Percentiles rank a stretch among this genome's conserved stretches.
Evolutionary conservation across 2,888 invertebrate genomes (phyloP).

Genomic region (Rhyacophila evoluta): DNA sequence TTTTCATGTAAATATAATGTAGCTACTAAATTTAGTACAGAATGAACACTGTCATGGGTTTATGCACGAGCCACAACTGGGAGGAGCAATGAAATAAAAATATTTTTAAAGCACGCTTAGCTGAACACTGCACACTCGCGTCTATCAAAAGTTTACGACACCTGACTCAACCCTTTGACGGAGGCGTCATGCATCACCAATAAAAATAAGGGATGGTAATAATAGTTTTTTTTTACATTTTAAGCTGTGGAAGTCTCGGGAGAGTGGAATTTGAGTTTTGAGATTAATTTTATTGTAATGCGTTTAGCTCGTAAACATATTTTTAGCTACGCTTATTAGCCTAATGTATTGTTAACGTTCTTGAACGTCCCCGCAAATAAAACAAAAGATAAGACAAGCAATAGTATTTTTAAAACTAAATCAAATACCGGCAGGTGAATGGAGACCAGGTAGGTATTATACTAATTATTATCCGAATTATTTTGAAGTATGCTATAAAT

Average conservation of each 20-base stretch:
- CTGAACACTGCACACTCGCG: slow-evolving; percentile 2
- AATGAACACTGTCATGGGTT: background rate
- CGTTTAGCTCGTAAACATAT: background rate
- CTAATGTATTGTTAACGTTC: slow-evolving; percentile 5
- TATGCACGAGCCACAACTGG: background rate
- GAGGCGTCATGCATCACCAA: slow-evolving; percentile 40
- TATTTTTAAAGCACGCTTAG: slow-evolving; percentile 3
- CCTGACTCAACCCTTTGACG: slow-evolving; percentile 34
- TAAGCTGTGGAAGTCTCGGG: background rate
- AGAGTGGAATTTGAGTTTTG: slow-evolving; percentile 13
- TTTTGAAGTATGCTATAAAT: too few relatives aligned
- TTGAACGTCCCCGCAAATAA: background rate
- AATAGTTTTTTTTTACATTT: slow-evolving; percentile 26
- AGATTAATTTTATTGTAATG: slow-evolving; percentile 22
- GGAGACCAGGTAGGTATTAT: background rate
- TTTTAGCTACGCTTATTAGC: slow-evolving; percentile 14
- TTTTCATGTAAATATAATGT: background rate
- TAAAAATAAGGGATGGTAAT: slow-evolving; percentile 42
- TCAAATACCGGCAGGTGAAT: background rate
- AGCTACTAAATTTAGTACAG: background rate
- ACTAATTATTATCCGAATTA: too few relatives aligned
- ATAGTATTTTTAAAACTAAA: background rate
- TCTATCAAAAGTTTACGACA: slow-evolving; percentile 25
- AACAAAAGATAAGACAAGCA: background rate
- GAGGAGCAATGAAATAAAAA: slow-evolving; percentile 18